phyloP scores from a whole-genome alignment of 2,888 invertebrate genomes.

The Oxytorus armatus region DNA sequence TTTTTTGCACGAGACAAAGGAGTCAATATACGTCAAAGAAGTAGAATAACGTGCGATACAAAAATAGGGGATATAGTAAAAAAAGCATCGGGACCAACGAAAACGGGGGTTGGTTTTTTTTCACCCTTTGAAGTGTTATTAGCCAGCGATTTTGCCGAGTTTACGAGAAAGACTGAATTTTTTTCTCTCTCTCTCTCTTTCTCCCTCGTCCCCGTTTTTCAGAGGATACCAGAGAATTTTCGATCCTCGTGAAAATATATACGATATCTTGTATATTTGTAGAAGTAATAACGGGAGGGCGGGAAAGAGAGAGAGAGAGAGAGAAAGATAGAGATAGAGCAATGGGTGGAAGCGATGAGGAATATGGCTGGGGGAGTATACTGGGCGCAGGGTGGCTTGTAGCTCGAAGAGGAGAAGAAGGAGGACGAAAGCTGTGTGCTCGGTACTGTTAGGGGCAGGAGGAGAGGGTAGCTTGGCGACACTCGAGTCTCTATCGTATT shows the following conservation, averaged over 20 bases:
- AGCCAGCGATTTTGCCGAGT: constrained; percentile 69
- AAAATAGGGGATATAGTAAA: constrained; percentile 17
- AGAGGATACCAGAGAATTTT: constrained; percentile 56
- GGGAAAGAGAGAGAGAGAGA: constrained; percentile 54
- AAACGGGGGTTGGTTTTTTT: constrained; percentile 27
- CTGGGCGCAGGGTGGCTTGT: constrained; percentile 63
- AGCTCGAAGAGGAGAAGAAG: constrained; percentile 75
- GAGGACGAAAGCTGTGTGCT: constrained; percentile 58
- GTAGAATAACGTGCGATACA: constrained; percentile 27
- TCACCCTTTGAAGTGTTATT: constrained; percentile 72
- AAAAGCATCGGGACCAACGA: constrained; percentile 12
- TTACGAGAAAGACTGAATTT: constrained; percentile 54
- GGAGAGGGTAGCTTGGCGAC: constrained; percentile 83
- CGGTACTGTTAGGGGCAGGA: constrained; percentile 67
- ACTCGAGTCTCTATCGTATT: constrained; percentile 79
- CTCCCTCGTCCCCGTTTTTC: constrained; percentile 11
- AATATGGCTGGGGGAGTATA: constrained; percentile 57
- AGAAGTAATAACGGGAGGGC: constrained; percentile 80
- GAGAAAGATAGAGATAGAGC: constrained; percentile 52
- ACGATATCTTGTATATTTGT: constrained; percentile 81
- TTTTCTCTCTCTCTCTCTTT: constrained; percentile 1
- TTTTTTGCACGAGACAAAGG: constrained; percentile 35
- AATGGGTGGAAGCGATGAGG: constrained; percentile 61
- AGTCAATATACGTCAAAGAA: constrained; percentile 31
- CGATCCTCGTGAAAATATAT: constrained; percentile 72